These are phyloP conservation scores for Dicerorhinus sumatrensis DNA, from an alignment of 2,113 vertebrate genomes.

Conservation along the genomic window DNA sequence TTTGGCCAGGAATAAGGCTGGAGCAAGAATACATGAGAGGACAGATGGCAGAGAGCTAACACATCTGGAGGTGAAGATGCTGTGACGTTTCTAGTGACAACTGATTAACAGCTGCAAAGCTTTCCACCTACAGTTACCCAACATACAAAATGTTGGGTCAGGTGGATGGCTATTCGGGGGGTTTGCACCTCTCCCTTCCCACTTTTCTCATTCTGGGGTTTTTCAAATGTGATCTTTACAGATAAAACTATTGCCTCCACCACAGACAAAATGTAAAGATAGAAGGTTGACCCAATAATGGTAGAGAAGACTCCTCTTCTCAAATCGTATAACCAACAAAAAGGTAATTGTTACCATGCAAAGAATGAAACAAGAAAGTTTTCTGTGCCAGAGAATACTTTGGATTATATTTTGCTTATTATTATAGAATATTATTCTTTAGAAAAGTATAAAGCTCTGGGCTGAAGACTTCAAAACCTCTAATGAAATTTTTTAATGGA, in stretches of 20 bases:
- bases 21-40: background rate
- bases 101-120: background rate
- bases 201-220: background rate
- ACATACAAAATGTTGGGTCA: too few relatives aligned
- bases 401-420: slow-evolving; percentile 5
- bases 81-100: background rate
- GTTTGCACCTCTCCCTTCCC: background rate
- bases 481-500: slow-evolving; percentile 51
- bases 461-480: background rate
- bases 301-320: background rate
- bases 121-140: background rate
- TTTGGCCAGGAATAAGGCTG: background rate
- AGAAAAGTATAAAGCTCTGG: background rate
- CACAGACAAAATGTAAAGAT: background rate
- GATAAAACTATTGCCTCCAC: background rate
- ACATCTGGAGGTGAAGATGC: background rate
- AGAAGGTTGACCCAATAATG: background rate
- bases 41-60: background rate
- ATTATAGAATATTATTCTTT: background rate
- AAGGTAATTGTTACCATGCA: background rate
- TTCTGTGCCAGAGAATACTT: background rate
- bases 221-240: background rate
- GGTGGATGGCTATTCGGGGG: rapidly evolving
- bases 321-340: background rate
- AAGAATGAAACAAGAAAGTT: background rate